Base-by-base conservation (phyloP, 2,113 vertebrate genomes). In the Bubo scandiacus region DNA sequence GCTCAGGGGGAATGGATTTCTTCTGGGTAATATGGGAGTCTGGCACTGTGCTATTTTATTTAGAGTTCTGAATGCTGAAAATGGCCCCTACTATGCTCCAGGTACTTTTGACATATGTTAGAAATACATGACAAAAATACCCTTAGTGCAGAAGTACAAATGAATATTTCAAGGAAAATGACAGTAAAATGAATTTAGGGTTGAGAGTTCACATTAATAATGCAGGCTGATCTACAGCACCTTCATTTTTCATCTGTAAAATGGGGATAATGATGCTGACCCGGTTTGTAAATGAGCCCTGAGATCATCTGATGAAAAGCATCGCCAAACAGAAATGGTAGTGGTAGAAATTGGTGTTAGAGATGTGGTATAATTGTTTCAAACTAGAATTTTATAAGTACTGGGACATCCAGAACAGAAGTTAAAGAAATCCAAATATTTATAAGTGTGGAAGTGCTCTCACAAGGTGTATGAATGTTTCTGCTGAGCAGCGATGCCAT, bases 111-210 rank as follows among this genome's bases (percentile, higher is more conserved):
- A 83, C 63, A 47, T 66, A 58, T n/a, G 74, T 93, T 94, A 96
- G 92, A 93, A 95, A 88, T 85, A 81, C 85, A 86, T 81, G 88
- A 84, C 67, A 81, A 86, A 96, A 97, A 90, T 97, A 92, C 51
- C 42, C 59, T 88, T 55, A 86, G 51, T 88, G 75, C n/a, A 88
- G 71, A 90, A 88, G 75, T 90, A 81, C 72, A 95, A 84, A 96
- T 97, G n/a, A 94, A 96, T 97, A 95, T 97, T 96, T 96, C 96
- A 96, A 91, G 63, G 63, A 86, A 94, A 94, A 88, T 88, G 95
- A 90, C 92, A 96, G 85, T 88, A 90, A 96, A 96, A 96, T 92
- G 82, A 92, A 96, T 96, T 96, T 94, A 81, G 62, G 80, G 95
- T 95, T 96, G 90, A 94, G 86, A 93, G 85, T 90, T 94, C 71